These are phyloP conservation scores for Osmoderma eremita DNA, from an alignment of 2,888 invertebrate genomes.

Conservation along the genomic window DNA sequence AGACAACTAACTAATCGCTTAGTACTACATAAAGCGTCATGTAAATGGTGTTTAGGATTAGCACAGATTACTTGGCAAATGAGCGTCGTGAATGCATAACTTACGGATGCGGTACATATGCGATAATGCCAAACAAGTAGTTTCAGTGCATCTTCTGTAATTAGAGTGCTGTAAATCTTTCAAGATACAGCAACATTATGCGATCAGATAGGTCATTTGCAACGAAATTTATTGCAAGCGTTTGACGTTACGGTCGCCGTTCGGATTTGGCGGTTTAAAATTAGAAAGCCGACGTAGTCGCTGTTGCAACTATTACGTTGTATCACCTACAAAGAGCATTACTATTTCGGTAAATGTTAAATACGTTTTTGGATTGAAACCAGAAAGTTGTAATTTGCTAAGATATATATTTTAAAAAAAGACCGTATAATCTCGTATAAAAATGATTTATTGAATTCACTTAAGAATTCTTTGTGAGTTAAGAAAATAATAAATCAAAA, in stretches of 20 bases:
- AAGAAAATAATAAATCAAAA: too few species aligned
- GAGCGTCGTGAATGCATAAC: neutral
- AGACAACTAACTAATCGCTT: constrained; percentile 18
- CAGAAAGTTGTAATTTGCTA: too few species aligned
- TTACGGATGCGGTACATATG: constrained; percentile 19
- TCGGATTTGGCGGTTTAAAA: constrained; percentile 8
- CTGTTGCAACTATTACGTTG: neutral
- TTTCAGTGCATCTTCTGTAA: too few species aligned
- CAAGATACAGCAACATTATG: neutral
- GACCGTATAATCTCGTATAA: too few species aligned
- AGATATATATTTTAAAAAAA: too few species aligned
- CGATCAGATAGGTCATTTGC: neutral
- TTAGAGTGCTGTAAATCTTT: constrained; percentile 6
- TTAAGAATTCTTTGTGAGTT: too few species aligned
- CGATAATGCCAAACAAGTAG: too few species aligned
- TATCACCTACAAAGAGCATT: neutral
- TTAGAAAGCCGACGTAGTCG: neutral
- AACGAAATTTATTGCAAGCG: constrained; percentile 1
- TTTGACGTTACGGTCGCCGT: neutral
- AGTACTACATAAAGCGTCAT: constrained; percentile 14
- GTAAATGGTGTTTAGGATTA: constrained; percentile 22
- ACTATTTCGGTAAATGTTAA: too few species aligned
- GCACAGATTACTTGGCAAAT: constrained; percentile 18
- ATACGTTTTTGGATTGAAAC: too few species aligned
- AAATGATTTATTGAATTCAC: too few species aligned